Conservation (phyloP, 2,888 invertebrate genomes). For the Prosapia bicincta region DNA sequence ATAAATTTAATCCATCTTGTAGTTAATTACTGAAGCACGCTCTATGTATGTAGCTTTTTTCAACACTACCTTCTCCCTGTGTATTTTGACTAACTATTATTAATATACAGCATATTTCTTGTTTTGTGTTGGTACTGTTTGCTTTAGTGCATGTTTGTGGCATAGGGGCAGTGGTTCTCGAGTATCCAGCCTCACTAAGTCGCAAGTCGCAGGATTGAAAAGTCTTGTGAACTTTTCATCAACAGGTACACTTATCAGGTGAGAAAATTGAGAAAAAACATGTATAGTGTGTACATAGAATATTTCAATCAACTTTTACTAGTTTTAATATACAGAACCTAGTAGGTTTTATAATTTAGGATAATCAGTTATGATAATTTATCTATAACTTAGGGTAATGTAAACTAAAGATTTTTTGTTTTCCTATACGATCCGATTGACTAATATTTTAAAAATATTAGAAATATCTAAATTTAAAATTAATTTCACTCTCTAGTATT, state of each 20-base stretch:
- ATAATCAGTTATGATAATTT: too few species aligned
- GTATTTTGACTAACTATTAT: conserved; percentile 1
- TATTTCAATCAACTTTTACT: too few species aligned
- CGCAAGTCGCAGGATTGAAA: conserved; percentile 55
- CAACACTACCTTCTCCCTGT: not conserved
- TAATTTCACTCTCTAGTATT: too few species aligned
- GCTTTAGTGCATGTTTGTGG: conserved; percentile 34
- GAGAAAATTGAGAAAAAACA: conserved; percentile 36
- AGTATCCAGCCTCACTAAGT: conserved; percentile 55
- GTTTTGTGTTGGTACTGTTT: conserved; percentile 14
- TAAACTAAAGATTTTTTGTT: too few species aligned
- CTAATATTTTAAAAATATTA: too few species aligned
- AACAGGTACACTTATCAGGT: conserved; percentile 45
- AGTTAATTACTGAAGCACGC: not conserved
- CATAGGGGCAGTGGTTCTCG: conserved; percentile 51
- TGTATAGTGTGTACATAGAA: too few species aligned
- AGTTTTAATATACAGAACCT: too few species aligned
- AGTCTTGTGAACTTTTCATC: conserved; percentile 54
- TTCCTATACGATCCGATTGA: too few species aligned
- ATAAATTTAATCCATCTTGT: too few species aligned
- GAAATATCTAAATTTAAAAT: too few species aligned
- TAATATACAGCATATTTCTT: not conserved
- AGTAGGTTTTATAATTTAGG: too few species aligned
- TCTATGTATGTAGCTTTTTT: not conserved
- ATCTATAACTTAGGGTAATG: too few species aligned